Evolutionary conservation across 2,113 vertebrate species (phyloP).

Genomic region (Symphodus melops): DNA sequence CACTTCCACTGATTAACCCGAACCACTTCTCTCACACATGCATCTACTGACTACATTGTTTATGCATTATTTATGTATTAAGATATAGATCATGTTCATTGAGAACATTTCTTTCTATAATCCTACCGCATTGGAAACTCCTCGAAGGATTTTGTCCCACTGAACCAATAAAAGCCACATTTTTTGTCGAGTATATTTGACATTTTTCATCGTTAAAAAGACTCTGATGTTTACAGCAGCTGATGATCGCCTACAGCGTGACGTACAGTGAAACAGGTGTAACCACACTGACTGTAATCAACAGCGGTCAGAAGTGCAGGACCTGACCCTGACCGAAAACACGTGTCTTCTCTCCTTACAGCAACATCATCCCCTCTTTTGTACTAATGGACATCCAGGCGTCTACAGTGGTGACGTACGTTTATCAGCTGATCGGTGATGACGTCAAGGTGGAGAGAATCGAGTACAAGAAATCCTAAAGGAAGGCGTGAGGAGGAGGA

Average conservation of each 20-base stretch:
- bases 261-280: not conserved
- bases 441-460: slow-evolving; percentile 99
- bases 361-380: slow-evolving; percentile 99
- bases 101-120: too few species aligned
- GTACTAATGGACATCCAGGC: slow-evolving; percentile 99
- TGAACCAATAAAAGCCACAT: too few species aligned
- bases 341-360: slow-evolving; percentile 72
- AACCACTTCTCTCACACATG: not conserved
- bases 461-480: slow-evolving; percentile 98
- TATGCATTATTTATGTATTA: too few species aligned
- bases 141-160: too few species aligned
- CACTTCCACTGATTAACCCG: not conserved
- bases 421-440: slow-evolving; percentile 97
- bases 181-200: too few species aligned
- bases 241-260: not conserved
- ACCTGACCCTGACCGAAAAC: not conserved
- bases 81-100: too few species aligned
- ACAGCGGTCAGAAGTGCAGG: not conserved
- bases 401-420: slow-evolving; percentile 97
- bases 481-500: not conserved
- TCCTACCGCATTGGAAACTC: too few species aligned
- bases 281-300: not conserved
- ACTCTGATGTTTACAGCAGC: not conserved
- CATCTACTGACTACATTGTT: too few species aligned
- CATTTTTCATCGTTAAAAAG: too few species aligned